A percentile compares a stretch with the other conserved stretches of the same genome.
These are phyloP conservation scores for Uloborus plumipes DNA, from an alignment of 2,888 invertebrate genomes.

Conservation along the genomic window DNA sequence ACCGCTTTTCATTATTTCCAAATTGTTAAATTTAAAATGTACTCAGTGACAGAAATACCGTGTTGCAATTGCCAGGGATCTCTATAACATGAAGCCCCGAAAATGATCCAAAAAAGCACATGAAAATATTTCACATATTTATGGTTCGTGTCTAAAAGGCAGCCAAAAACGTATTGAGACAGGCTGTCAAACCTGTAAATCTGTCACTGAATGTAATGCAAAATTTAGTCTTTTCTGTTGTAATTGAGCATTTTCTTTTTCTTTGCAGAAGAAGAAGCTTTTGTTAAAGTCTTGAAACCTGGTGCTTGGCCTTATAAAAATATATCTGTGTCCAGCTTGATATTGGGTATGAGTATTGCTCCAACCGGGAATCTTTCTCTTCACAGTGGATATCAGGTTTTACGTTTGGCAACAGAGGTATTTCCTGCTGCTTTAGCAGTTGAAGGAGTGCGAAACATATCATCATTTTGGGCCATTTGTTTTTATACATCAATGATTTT, in stretches of 20 bases:
- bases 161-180: too few relatives aligned
- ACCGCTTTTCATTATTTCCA: background rate
- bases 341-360: slow-evolving; percentile 59
- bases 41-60: too few relatives aligned
- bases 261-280: slow-evolving; percentile 59
- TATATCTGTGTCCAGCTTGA: slow-evolving; percentile 55
- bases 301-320: slow-evolving; percentile 28
- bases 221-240: background rate
- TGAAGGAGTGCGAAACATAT: slow-evolving; percentile 81
- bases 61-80: too few relatives aligned
- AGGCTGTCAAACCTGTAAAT: too few relatives aligned
- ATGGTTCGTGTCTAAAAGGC: too few relatives aligned
- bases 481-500: slow-evolving; percentile 87
- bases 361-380: slow-evolving; percentile 39
- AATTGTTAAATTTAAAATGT: too few relatives aligned
- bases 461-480: slow-evolving; percentile 89
- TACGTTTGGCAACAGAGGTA: slow-evolving; percentile 89
- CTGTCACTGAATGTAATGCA: background rate
- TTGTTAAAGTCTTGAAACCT: slow-evolving; percentile 38
- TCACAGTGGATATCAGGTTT: slow-evolving; percentile 78
- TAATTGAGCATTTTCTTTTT: slow-evolving; percentile 15
- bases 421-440: slow-evolving; percentile 87
- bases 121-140: too few relatives aligned
- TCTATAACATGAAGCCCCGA: too few relatives aligned
- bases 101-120: too few relatives aligned